phyloP scores from a whole-genome alignment of 2,113 vertebrate genomes.

The Coptodon bakossiorum region DNA sequence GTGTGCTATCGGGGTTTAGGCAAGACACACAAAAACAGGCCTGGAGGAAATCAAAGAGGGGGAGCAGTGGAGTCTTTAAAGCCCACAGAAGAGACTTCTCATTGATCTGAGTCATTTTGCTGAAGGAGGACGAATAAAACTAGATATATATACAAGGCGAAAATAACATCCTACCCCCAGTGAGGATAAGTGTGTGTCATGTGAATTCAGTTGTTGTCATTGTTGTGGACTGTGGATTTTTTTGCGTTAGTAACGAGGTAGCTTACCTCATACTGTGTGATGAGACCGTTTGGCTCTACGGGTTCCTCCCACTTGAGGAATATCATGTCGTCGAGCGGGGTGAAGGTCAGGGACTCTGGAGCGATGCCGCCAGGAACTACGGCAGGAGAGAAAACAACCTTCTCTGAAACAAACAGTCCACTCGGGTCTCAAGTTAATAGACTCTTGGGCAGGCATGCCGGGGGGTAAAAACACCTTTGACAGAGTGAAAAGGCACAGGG shows the following conservation, averaged over 20 bases:
- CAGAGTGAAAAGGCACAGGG: not conserved
- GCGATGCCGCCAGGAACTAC: conserved; percentile 89
- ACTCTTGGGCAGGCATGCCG: conserved; percentile 1
- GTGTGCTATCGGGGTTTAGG: not conserved
- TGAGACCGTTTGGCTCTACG: conserved; percentile 89
- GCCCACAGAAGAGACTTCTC: not conserved
- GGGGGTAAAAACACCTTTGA: conserved; percentile 35
- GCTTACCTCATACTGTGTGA: conserved; percentile 91
- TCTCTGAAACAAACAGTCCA: conserved; percentile 37
- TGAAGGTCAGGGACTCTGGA: conserved; percentile 88
- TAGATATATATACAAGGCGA: not conserved
- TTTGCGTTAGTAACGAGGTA: not conserved
- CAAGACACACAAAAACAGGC: not conserved
- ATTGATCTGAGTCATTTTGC: conserved; percentile 1
- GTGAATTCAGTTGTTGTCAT: not conserved
- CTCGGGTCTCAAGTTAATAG: conserved; percentile 17
- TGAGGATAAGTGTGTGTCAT: not conserved
- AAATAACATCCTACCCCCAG: conserved; percentile 10
- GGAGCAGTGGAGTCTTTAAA: not conserved
- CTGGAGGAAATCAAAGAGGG: not conserved
- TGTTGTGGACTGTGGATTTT: not conserved
- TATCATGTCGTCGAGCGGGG: conserved; percentile 90
- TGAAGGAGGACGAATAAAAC: not conserved
- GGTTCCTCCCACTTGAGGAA: conserved; percentile 97
- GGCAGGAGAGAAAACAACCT: conserved; percentile 26